These are phyloP conservation scores for Leptocoma aspasia DNA, from an alignment of 2,113 vertebrate genomes.

Conservation along the genomic window DNA sequence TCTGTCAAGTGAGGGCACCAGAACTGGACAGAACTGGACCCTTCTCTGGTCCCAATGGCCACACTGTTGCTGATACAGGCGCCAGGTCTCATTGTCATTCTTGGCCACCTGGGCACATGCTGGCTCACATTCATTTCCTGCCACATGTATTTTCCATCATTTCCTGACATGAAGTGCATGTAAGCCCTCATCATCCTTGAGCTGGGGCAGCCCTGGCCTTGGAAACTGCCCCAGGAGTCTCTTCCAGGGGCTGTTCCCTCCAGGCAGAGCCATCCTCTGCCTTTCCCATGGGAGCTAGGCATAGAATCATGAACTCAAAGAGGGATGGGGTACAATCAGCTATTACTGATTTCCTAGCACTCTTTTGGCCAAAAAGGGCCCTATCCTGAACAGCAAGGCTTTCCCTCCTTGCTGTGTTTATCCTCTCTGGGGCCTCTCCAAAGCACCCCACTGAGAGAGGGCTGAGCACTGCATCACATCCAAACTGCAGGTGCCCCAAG, in stretches of 20 bases:
- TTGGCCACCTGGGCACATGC: background rate
- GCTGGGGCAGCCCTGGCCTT: too few relatives aligned
- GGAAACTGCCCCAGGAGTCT: rapidly evolving
- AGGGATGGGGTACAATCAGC: background rate
- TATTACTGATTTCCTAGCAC: background rate
- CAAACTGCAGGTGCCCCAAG: background rate
- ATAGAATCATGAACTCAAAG: too few relatives aligned
- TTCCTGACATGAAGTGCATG: rapidly evolving
- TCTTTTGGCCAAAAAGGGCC: background rate
- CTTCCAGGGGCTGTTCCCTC: background rate
- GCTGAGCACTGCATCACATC: rapidly evolving
- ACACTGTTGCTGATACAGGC: background rate
- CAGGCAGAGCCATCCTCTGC: rapidly evolving
- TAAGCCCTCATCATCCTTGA: rapidly evolving
- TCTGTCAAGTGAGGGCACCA: background rate
- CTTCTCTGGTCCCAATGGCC: background rate
- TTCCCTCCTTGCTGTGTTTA: rapidly evolving
- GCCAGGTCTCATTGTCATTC: background rate
- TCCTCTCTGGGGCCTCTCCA: background rate
- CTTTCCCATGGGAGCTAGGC: rapidly evolving
- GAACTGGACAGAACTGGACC: background rate
- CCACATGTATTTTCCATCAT: rapidly evolving
- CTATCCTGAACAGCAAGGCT: background rate
- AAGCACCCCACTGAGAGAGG: too few relatives aligned
- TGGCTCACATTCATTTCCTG: background rate